These are phyloP conservation scores for Atrina japonica DNA, from an alignment of 2,888 invertebrate genomes.

Conservation along the genomic window DNA sequence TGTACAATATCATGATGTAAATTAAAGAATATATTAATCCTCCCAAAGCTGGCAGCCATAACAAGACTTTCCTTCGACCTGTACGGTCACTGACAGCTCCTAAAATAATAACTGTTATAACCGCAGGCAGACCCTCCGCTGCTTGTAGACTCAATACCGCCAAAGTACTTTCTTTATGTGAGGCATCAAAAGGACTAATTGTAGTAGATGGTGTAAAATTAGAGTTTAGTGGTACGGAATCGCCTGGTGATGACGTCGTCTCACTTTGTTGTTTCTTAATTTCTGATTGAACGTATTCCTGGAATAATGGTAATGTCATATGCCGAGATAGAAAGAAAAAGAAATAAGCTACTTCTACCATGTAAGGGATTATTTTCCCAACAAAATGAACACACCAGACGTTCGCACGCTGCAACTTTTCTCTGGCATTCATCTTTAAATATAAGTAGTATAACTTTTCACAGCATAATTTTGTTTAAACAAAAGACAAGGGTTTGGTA, in stretches of 20 bases:
- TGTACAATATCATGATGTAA: constrained; percentile 72
- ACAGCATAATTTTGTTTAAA: too few species aligned
- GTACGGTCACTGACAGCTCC: constrained; percentile 79
- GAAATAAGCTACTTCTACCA: constrained; percentile 73
- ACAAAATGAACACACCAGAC: constrained; percentile 44
- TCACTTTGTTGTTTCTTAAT: constrained; percentile 57
- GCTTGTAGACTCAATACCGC: constrained; percentile 74
- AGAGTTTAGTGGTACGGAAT: too few species aligned
- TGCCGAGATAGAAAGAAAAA: constrained; percentile 72
- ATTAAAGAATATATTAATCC: constrained; percentile 73
- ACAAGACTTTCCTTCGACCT: constrained; percentile 74
- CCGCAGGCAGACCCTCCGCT: constrained; percentile 78
- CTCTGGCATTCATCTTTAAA: not conserved
- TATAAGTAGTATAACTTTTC: too few species aligned
- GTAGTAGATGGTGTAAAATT: constrained; percentile 7
- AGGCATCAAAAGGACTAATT: constrained; percentile 46
- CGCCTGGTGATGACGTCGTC: too few species aligned
- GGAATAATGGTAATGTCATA: constrained; percentile 74
- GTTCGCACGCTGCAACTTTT: constrained; percentile 33
- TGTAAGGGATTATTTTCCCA: constrained; percentile 59
- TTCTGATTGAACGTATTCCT: constrained; percentile 72
- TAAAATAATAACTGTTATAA: constrained; percentile 74
- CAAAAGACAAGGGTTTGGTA: too few species aligned
- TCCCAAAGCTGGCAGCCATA: constrained; percentile 78
- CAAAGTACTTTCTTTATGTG: constrained; percentile 70